These are phyloP conservation scores for Acyrthosiphon pisum DNA, from an alignment of 1,140 invertebrate species.

Conservation along the genomic window DNA sequence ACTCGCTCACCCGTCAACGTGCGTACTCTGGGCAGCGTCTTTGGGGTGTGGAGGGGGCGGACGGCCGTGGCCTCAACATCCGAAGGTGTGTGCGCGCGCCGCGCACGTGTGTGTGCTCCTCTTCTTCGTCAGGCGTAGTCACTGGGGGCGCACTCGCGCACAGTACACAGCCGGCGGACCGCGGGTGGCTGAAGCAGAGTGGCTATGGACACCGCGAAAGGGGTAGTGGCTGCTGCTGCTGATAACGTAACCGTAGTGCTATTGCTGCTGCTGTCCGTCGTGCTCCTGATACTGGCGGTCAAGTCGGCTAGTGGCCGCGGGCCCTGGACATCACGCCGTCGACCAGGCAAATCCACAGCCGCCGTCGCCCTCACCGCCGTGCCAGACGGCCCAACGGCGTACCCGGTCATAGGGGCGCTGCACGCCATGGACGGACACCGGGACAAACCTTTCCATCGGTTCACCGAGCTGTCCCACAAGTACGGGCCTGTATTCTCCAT, in stretches of 20 bases:
- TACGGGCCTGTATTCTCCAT: slow-evolving; percentile 81
- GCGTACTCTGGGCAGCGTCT: not conserved
- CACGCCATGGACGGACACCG: slow-evolving; percentile 71
- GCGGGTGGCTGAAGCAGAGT: not conserved
- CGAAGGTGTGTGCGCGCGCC: not conserved
- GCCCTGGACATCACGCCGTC: not conserved
- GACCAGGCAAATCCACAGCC: not conserved
- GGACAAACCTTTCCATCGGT: slow-evolving; percentile 75
- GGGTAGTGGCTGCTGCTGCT: slow-evolving; percentile 33
- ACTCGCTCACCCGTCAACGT: too few relatives aligned
- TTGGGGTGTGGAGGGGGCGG: not conserved
- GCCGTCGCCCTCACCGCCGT: not conserved
- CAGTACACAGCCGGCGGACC: slow-evolving; percentile 17
- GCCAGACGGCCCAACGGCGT: slow-evolving; percentile 71
- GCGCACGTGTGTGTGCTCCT: not conserved
- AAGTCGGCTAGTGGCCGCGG: not conserved
- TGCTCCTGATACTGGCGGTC: slow-evolving; percentile 4
- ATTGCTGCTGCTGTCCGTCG: not conserved
- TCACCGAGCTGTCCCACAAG: slow-evolving; percentile 72
- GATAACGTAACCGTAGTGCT: not conserved
- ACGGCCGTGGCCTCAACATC: not conserved
- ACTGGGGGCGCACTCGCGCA: slow-evolving; percentile 16
- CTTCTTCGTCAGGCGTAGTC: not conserved
- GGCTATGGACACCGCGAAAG: slow-evolving; percentile 42
- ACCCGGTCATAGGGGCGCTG: slow-evolving; percentile 77